Conservation (phyloP, 2,113 vertebrate species). For the Pelobates fuscus region DNA sequence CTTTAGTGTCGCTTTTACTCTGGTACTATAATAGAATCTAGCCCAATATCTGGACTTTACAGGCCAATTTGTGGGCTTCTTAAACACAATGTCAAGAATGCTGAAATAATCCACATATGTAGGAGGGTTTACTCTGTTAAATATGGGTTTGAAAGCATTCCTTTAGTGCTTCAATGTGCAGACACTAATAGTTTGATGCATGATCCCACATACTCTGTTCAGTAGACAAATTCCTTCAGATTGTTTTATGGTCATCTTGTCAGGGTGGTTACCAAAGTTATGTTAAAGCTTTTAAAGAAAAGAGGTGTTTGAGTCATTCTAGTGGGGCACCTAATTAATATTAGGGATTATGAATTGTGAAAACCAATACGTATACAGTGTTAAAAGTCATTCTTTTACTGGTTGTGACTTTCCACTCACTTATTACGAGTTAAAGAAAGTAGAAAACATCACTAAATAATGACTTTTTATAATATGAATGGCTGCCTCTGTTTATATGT, state of each 20-base stretch:
- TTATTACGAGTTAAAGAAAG: neutral
- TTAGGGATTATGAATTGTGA: too few relatives aligned
- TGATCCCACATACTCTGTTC: neutral
- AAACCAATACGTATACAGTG: neutral
- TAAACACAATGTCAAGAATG: too few relatives aligned
- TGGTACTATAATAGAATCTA: too few relatives aligned
- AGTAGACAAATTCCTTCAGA: neutral
- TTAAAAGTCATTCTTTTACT: constrained; percentile 4
- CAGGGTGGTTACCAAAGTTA: neutral
- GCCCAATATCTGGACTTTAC: too few relatives aligned
- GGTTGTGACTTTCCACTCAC: neutral
- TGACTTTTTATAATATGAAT: constrained; percentile 8
- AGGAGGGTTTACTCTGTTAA: too few relatives aligned
- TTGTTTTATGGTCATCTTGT: neutral
- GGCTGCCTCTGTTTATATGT: constrained; percentile 1
- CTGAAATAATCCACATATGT: too few relatives aligned
- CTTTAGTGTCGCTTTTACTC: too few relatives aligned
- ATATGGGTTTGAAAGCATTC: too few relatives aligned
- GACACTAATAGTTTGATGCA: neutral
- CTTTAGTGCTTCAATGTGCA: neutral
- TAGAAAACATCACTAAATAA: neutral
- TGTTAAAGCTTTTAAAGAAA: neutral
- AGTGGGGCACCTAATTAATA: neutral
- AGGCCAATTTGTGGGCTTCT: too few relatives aligned
- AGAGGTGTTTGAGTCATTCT: neutral